Evolutionary conservation across 2,797 vertebrate genomes (phyloP).

Genomic region (Characodon lateralis): DNA sequence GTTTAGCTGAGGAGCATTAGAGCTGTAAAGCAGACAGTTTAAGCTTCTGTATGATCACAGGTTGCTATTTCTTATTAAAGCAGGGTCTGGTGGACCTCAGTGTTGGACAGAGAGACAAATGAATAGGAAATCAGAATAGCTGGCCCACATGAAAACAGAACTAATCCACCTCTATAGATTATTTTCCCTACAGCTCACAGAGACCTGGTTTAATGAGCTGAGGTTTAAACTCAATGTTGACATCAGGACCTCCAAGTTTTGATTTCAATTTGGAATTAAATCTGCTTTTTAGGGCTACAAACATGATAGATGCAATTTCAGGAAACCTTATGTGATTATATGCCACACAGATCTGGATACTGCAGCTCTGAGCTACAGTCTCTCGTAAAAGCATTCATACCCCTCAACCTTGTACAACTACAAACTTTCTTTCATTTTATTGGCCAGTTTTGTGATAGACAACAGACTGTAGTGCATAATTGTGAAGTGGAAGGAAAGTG

Average conservation of each 20-base stretch:
- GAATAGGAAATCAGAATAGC: constrained; percentile 12
- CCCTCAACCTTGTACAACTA: too few relatives aligned
- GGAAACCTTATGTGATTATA: background rate
- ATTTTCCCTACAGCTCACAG: background rate
- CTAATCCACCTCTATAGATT: background rate
- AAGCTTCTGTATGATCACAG: constrained; percentile 25
- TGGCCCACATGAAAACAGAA: constrained; percentile 15
- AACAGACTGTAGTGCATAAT: background rate
- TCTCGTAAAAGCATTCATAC: too few relatives aligned
- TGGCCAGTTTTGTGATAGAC: background rate
- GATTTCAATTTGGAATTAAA: background rate
- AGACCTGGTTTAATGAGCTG: background rate
- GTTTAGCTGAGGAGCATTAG: constrained; percentile 49
- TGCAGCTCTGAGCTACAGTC: background rate
- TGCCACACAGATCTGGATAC: background rate
- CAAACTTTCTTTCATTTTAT: background rate
- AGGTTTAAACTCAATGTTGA: background rate
- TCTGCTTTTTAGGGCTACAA: background rate
- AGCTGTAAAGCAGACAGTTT: constrained; percentile 25
- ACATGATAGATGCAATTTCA: background rate
- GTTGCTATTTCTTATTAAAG: constrained; percentile 28
- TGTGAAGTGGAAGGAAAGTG: background rate
- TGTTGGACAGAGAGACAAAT: constrained; percentile 6
- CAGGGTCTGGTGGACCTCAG: constrained; percentile 12
- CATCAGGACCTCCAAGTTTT: background rate